Conservation (phyloP, 2,888 invertebrate genomes). For the Phortica magna region DNA sequence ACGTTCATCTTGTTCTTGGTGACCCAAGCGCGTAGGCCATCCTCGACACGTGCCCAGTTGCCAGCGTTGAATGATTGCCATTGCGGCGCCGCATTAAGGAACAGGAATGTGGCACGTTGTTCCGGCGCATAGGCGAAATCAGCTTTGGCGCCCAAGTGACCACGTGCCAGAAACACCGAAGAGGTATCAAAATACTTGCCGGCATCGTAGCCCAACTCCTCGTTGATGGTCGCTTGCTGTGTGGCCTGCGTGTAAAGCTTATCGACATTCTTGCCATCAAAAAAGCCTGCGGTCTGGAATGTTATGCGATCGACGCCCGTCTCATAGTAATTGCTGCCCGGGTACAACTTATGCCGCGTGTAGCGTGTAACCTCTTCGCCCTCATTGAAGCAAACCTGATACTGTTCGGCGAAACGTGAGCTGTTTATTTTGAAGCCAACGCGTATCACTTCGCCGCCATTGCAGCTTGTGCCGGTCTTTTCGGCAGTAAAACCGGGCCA, state of each 20-base stretch:
- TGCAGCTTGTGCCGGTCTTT: slow-evolving; percentile 67
- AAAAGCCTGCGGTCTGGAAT: slow-evolving; percentile 74
- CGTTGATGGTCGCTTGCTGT: slow-evolving; percentile 74
- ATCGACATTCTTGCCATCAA: slow-evolving; percentile 73
- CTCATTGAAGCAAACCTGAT: slow-evolving; percentile 78
- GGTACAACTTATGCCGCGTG: slow-evolving; percentile 74
- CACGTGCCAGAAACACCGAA: slow-evolving; percentile 77
- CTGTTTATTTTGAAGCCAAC: slow-evolving; percentile 76
- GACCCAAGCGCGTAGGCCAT: slow-evolving; percentile 75
- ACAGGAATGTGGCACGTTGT: slow-evolving; percentile 80
- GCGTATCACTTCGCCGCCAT: slow-evolving; percentile 71
- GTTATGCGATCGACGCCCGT: slow-evolving; percentile 74
- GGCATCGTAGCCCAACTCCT: slow-evolving; percentile 69
- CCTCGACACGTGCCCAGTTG: slow-evolving; percentile 81
- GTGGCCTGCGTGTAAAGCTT: slow-evolving; percentile 74
- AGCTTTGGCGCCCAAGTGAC: slow-evolving; percentile 80
- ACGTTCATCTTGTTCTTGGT: slow-evolving; percentile 72
- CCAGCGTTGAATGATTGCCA: slow-evolving; percentile 82
- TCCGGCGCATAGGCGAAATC: slow-evolving; percentile 80
- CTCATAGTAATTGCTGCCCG: slow-evolving; percentile 78
- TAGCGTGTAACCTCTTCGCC: slow-evolving; percentile 76
- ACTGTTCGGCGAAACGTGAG: slow-evolving; percentile 73
- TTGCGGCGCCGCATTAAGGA: slow-evolving; percentile 80
- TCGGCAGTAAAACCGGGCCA: slow-evolving; percentile 72
- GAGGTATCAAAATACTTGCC: slow-evolving; percentile 61